Conservation (phyloP, 2,113 vertebrate genomes). For the Lagenorhynchus albirostris region DNA sequence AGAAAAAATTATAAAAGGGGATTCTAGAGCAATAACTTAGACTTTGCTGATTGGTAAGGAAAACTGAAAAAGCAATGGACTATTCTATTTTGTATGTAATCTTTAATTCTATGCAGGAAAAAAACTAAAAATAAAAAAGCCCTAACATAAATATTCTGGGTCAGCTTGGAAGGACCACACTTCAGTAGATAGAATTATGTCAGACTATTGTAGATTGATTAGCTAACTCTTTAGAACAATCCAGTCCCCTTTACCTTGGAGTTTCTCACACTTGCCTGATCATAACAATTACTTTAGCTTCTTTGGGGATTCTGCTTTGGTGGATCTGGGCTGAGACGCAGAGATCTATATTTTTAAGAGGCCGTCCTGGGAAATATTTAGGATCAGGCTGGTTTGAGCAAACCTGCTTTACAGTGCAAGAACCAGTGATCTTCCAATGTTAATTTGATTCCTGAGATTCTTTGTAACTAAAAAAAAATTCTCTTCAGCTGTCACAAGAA, state of each 20-base stretch:
- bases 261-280: background rate
- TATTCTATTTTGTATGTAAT: background rate
- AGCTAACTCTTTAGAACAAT: background rate
- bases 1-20: background rate
- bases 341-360: background rate
- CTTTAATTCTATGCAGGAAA: background rate
- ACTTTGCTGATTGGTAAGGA: background rate
- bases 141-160: background rate
- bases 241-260: background rate
- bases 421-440: background rate
- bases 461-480: background rate
- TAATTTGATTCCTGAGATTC: background rate
- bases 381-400: background rate
- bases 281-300: background rate
- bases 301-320: background rate
- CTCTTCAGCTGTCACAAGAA: background rate
- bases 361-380: background rate
- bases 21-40: background rate
- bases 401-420: background rate
- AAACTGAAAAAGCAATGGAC: background rate
- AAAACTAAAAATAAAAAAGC: background rate
- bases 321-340: background rate
- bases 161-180: background rate
- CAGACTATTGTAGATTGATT: background rate
- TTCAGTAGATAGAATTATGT: background rate